phyloP scores from a whole-genome alignment of 2,888 invertebrate genomes.

The Xestobium rufovillosum region DNA sequence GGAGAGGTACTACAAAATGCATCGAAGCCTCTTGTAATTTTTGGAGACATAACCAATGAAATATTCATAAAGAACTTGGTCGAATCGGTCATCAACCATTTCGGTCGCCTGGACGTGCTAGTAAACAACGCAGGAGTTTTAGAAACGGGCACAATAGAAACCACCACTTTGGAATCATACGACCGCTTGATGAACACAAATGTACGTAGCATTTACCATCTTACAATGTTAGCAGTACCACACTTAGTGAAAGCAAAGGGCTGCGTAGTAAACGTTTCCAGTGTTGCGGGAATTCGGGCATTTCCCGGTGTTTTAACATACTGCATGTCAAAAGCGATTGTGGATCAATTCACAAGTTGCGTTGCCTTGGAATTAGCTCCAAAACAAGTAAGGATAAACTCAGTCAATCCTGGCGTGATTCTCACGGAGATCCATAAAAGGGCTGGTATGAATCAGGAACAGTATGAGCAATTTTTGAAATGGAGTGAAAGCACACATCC shows the following conservation, averaged over 20 bases:
- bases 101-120: slow-evolving; percentile 71
- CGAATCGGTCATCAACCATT: slow-evolving; percentile 64
- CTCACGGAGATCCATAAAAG: slow-evolving; percentile 81
- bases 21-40: slow-evolving; percentile 50
- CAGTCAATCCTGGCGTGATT: slow-evolving; percentile 90
- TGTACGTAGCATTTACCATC: slow-evolving; percentile 70
- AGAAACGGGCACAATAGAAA: slow-evolving; percentile 77
- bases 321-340: slow-evolving; percentile 84
- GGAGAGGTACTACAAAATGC: slow-evolving; percentile 39
- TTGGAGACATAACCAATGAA: slow-evolving; percentile 69
- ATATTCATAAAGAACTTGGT: slow-evolving; percentile 64
- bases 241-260: slow-evolving; percentile 77
- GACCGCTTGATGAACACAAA: slow-evolving; percentile 88
- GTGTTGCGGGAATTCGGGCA: slow-evolving; percentile 84
- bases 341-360: slow-evolving; percentile 93
- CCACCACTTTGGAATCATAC: slow-evolving; percentile 75
- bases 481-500: slow-evolving; percentile 85
- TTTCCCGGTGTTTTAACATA: slow-evolving; percentile 89
- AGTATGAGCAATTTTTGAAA: slow-evolving; percentile 78
- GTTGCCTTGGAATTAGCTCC: slow-evolving; percentile 78
- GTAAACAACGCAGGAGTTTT: slow-evolving; percentile 87
- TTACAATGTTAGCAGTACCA: slow-evolving; percentile 84
- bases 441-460: slow-evolving; percentile 78
- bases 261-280: slow-evolving; percentile 93
- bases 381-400: slow-evolving; percentile 81